Base-by-base conservation (phyloP, 2,113 vertebrate genomes). In the Cervus canadensis region DNA sequence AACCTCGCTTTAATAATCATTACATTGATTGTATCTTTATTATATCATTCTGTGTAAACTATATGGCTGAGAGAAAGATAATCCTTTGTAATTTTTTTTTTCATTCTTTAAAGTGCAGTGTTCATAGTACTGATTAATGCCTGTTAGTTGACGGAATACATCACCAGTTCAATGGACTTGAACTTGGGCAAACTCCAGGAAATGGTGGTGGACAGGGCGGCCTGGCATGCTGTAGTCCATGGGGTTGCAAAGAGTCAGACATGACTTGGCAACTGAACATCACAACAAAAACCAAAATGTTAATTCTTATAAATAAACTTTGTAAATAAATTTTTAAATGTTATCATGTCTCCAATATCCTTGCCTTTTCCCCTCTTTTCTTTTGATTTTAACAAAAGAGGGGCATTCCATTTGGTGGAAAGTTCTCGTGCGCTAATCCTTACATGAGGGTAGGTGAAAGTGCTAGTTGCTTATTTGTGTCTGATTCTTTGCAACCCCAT, bases 401-500 rank as follows among this genome's bases (percentile, higher is more conserved):
- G 43, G 11, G 2, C 0, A 28, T 7, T 54, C 0, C 43, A 60
- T 4, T 88, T n/a, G 9, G 1, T 56, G 52, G 43, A 54, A 43
- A 10, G 15, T 1, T 88, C 10, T 50, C n/a, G 0, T 52, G 7
- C 60, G 92, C 33, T 67, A 52, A 48, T 52, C 8, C 33, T 79
- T 84, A 33, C 9, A 30, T 3, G 5, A 30, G 56, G n/a, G 67
- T 13, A 40, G 67, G 9, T 71, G n/a, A 40, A 40, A 71, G n/a
- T 40, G 10, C n/a, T 40, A 40, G 10, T 23, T 71, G 19, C 67
- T 71, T 11, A 40, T 23, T 71, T 71, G 67, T 71, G n/a, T 71
- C n/a, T 40, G n/a, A 71, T 11, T 71, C 67, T 71, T 71, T 40
- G 10, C n/a, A 71, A 71, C n/a, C 1, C 10, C 21, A 23, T 71